phyloP scores from a whole-genome alignment of 92 coral and sea anemone species.

The Epizoanthus fatuus region DNA sequence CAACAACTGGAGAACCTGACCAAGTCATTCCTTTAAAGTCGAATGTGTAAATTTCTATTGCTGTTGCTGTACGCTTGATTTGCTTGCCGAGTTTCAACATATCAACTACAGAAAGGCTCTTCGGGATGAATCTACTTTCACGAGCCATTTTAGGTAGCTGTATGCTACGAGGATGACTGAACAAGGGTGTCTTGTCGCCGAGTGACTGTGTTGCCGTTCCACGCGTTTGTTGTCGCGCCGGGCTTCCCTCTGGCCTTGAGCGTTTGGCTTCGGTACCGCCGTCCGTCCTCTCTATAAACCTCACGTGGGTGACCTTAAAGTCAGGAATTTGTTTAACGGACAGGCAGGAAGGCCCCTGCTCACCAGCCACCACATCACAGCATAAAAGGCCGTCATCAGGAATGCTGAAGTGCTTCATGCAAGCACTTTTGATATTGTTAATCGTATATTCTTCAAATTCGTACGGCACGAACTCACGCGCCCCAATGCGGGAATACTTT shows the following conservation, averaged over 20 bases:
- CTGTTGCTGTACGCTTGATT: conserved; percentile 42
- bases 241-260: conserved; percentile 33
- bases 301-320: conserved; percentile 57
- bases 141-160: conserved; percentile 5
- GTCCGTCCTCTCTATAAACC: conserved; percentile 40
- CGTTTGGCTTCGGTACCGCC: conserved; percentile 25
- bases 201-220: conserved; percentile 6
- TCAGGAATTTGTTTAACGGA: conserved; percentile 59
- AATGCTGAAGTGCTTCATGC: conserved; percentile 47
- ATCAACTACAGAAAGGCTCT: conserved; percentile 58
- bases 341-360: conserved; percentile 61
- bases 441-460: conserved; percentile 51
- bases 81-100: conserved; percentile 63
- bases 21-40: conserved; percentile 48
- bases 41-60: conserved; percentile 46
- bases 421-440: conserved; percentile 55
- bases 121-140: conserved; percentile 41
- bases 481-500: conserved; percentile 34
- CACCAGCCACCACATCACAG: conserved; percentile 66
- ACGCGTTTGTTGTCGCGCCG: conserved; percentile 31
- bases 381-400: conserved; percentile 23
- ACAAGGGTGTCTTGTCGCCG: background rate
- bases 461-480: conserved; percentile 24
- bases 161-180: conserved; percentile 3
- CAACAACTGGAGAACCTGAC: conserved; percentile 17